phyloP scores from a whole-genome alignment of 2,888 invertebrate species.

The Ceramica pisi region DNA sequence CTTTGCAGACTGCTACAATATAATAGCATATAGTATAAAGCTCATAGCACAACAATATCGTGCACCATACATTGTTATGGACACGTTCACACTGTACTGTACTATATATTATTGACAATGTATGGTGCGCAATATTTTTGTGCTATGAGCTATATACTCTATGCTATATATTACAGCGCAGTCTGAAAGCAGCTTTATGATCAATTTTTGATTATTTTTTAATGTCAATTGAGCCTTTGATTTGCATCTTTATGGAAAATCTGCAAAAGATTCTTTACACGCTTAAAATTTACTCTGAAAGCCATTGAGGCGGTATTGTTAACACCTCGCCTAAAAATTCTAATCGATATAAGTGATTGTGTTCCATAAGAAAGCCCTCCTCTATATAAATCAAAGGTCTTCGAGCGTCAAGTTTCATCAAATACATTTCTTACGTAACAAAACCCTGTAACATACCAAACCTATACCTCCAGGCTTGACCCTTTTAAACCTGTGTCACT shows the following conservation, averaged over 20 bases:
- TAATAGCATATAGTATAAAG: no score
- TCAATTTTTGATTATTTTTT: neutral
- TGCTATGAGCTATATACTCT: no score
- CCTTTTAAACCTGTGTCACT: slow-evolving; percentile 33
- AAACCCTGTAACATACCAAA: neutral
- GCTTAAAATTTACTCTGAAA: neutral
- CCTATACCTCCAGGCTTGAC: slow-evolving; percentile 32
- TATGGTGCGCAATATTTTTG: no score
- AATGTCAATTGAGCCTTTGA: neutral
- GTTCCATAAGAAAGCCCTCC: neutral
- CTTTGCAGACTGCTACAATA: no score
- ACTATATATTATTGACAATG: no score
- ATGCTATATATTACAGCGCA: no score
- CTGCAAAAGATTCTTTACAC: neutral
- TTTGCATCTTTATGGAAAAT: neutral
- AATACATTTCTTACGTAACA: neutral
- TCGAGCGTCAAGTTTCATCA: neutral
- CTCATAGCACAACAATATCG: no score
- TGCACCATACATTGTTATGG: no score
- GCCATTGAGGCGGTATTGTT: neutral
- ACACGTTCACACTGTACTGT: no score
- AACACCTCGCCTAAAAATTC: neutral
- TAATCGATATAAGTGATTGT: neutral
- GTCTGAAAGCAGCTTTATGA: no score
- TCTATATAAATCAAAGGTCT: slow-evolving; percentile 19